Evolutionary conservation across 2,113 vertebrate genomes (phyloP), one percentile per base, ranked within the genome.

Genomic region (Chrysemys picta): DNA sequence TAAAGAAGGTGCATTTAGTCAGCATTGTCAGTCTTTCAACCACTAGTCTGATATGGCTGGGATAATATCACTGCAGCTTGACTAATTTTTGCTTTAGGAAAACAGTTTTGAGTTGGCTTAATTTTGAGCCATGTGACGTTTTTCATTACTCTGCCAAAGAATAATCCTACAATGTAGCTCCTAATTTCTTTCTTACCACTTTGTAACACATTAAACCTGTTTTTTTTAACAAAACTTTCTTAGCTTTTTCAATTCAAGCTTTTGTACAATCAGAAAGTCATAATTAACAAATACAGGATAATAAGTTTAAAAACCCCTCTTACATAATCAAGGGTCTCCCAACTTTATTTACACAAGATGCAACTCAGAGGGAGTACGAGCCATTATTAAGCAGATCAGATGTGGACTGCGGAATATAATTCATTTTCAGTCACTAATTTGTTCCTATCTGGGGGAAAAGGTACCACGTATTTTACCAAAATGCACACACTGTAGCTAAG

Each of bases 1-100:
- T 27, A 57, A 95, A 90, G 94, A 94, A 17, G 90, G 95, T 98
- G 97, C 98, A 98, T 96, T 97, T 95, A 83, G 59, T 9, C 62
- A 93, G 42, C 57, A 57, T 69, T 29, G 19, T 89, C 85, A 87
- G 95, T 72, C 84, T 11, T 83, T 95, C 54, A 79, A 82, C 57
- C n/a, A 93, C 6, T 54, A 24, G 69, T 8, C 80, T 75, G 79
- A 84, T 25, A 49, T 75, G 49, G 19, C 65, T 72, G n/a, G 62
- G 59, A 49, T 45, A 42, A 29, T 93, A 17, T 69, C 80, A 42
- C 7, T 84, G 59, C 81, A 86, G n/a, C 8, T 87, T 75, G 9
- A 27, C 3, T 5, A 81, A 49, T 80, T 72, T 50, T 9, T 57
- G 12, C 56, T 45, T 62, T 93, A 57, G 57, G 81, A 59, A 84